Conservation (phyloP, 2,888 invertebrate genomes). For the Stictocephala bisonia region DNA sequence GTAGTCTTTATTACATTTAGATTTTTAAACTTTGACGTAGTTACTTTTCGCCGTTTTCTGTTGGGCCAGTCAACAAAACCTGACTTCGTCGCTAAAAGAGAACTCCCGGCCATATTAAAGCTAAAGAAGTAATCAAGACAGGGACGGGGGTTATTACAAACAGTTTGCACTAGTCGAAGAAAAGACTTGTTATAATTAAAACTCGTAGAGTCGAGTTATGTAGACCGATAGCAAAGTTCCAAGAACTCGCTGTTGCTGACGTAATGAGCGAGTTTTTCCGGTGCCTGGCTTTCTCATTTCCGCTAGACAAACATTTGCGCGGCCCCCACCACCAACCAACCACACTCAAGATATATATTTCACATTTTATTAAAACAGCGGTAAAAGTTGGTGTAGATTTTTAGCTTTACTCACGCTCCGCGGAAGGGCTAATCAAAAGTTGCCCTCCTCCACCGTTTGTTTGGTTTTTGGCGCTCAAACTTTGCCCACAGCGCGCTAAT, state of each 20-base stretch:
- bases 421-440: slow-evolving; percentile 42
- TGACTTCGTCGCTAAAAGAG: no score
- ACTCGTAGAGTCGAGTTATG: background rate
- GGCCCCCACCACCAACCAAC: slow-evolving; percentile 21
- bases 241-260: background rate
- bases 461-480: slow-evolving; percentile 37
- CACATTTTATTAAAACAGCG: slow-evolving; percentile 43
- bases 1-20: no score
- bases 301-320: slow-evolving; percentile 35
- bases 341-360: slow-evolving; percentile 37
- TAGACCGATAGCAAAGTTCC: background rate
- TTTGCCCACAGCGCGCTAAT: slow-evolving; percentile 27
- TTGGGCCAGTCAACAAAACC: no score
- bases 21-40: no score
- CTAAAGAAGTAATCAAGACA: slow-evolving; percentile 18
- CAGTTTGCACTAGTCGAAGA: slow-evolving; percentile 9
- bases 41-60: no score
- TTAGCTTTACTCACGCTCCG: slow-evolving; percentile 46
- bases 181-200: slow-evolving; percentile 26
- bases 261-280: slow-evolving; percentile 42
- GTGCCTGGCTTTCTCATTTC: slow-evolving; percentile 35
- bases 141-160: background rate
- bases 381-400: slow-evolving; percentile 47
- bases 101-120: no score
- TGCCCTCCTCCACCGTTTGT: slow-evolving; percentile 30